A percentile compares a stretch with the other conserved stretches of the same genome.
Evolutionary conservation across 1,140 invertebrate species (phyloP).

Genomic region (Pectinophora gossypiella): DNA sequence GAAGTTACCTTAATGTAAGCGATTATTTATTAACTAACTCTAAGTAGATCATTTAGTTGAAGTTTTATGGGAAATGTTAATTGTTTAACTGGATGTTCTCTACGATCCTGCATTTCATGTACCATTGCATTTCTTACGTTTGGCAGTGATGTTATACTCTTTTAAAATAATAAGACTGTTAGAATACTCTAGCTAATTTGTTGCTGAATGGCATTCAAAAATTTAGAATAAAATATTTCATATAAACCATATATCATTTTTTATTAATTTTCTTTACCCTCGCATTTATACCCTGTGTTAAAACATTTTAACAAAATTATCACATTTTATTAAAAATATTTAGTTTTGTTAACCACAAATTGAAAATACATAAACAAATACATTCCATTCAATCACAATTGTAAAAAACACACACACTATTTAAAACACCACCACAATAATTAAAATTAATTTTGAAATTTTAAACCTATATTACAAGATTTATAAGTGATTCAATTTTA

Average conservation of each 20-base stretch:
- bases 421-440: too few species aligned
- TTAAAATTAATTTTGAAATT: too few species aligned
- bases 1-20: slow-evolving; percentile 68
- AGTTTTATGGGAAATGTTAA: slow-evolving; percentile 4
- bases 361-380: too few species aligned
- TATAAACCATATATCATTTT: slow-evolving; percentile 27
- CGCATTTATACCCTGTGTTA: too few species aligned
- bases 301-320: too few species aligned
- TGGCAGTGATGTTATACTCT: slow-evolving; percentile 61
- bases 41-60: slow-evolving; percentile 37
- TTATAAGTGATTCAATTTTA: too few species aligned
- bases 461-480: too few species aligned
- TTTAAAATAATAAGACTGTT: slow-evolving; percentile 72
- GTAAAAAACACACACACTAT: too few species aligned
- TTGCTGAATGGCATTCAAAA: slow-evolving; percentile 42
- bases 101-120: slow-evolving; percentile 46
- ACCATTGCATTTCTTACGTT: slow-evolving; percentile 57
- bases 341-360: too few species aligned
- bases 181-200: slow-evolving; percentile 68
- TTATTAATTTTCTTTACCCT: slow-evolving; percentile 8
- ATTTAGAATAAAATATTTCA: slow-evolving; percentile 54
- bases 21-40: slow-evolving; percentile 67
- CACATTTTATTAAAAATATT: too few species aligned
- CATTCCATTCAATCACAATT: too few species aligned
- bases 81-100: slow-evolving; percentile 4